Conservation (phyloP, 53 echinoderm and acorn worm genomes). For the Echinarachnius parma region DNA sequence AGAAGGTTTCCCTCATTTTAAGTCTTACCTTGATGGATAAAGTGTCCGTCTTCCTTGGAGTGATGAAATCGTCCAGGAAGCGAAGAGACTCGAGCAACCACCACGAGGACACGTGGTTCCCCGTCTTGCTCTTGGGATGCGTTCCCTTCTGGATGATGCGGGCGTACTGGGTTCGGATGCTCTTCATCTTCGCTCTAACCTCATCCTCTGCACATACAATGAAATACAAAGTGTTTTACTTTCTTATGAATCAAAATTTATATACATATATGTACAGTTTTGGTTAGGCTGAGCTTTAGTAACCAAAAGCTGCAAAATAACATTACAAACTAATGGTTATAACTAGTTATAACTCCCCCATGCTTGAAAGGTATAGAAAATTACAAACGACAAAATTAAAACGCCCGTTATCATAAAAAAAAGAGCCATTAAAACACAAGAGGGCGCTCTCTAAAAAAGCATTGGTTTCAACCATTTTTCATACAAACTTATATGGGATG, state of each 20-base stretch:
- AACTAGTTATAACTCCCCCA: not conserved
- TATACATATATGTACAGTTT: not conserved
- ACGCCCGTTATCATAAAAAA: too few relatives aligned
- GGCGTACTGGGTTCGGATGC: conserved; percentile 45
- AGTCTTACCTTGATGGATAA: conserved; percentile 18
- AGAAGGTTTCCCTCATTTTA: not conserved
- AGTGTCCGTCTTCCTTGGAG: conserved; percentile 30
- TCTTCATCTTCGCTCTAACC: conserved; percentile 40
- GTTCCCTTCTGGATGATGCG: conserved; percentile 46
- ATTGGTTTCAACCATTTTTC: too few relatives aligned
- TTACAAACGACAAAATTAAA: too few relatives aligned
- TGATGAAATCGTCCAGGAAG: conserved; percentile 42
- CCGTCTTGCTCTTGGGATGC: conserved; percentile 37
- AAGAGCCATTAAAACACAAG: too few relatives aligned
- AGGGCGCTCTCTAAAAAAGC: too few relatives aligned
- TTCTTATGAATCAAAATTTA: too few relatives aligned
- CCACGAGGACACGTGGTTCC: conserved; percentile 20
- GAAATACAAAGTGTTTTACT: too few relatives aligned
- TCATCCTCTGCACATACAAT: conserved; percentile 54
- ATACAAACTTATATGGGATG: too few relatives aligned
- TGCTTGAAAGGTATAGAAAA: not conserved
- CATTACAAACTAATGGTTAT: not conserved
- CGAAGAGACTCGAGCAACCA: conserved; percentile 24
- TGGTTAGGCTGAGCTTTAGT: not conserved
- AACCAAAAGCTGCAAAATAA: not conserved